Evolutionary conservation across 2,113 vertebrate species (phyloP), one percentile per base, ranked within the genome.

Genomic region (Sinocyclocheilus grahami): DNA sequence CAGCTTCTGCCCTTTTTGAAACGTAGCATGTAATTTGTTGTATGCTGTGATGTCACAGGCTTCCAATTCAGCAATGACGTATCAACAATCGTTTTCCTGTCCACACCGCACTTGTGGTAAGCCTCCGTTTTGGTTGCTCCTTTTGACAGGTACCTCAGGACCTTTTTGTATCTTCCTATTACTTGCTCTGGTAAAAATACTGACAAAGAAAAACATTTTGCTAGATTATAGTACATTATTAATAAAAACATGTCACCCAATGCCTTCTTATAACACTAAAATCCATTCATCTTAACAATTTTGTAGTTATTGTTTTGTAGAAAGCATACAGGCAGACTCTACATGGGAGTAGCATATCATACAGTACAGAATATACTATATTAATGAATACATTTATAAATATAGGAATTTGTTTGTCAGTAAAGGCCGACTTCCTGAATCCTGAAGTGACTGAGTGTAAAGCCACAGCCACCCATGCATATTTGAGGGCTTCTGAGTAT

Each of bases 1-100:
- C 39, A 74, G 71, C 71, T 46, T 74, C 18, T 74, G 71, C 7
- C 20, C 37, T 74, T 74, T 74, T 74, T 74, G 8, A 74, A 74
- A 74, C 1, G 37, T 10, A 74, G 71, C 37, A 22, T 3, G 37
- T 2, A 42, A 74, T 74, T 74, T 74, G 16, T 74, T 74, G 37
- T 74, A 42, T 5, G 9, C 37, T 74, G 33, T 74, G 37, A n/a
- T 74, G 9, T 72, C 69, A 72, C 8, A 39, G 37, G 69, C 37
- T 11, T 72, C 30, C 67, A 71, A 37, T 14, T 37, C 67, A 71
- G 67, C 67, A 71, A 71, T 37, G 30, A 16, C 3, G 7, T 72
- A 42, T 72, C 69, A 0, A 71, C 67, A 42, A 72, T 42, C 1
- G 18, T 72, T 42, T 42, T 72, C 37, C 69, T 72, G 9, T 72